phyloP scores from a whole-genome alignment of 2,797 vertebrate species.

The Hoplostethus mediterraneus region DNA sequence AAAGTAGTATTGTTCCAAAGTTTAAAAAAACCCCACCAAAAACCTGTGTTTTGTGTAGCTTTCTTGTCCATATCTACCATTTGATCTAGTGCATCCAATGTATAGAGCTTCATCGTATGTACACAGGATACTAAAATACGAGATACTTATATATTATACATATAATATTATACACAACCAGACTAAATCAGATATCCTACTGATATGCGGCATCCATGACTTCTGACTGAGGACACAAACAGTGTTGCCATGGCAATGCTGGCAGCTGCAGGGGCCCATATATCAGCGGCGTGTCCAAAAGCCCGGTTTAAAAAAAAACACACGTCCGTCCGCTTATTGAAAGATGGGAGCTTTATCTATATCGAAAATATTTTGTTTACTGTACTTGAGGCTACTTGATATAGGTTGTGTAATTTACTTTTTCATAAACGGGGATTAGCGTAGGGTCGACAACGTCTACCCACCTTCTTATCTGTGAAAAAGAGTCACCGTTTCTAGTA shows the following conservation, averaged over 20 bases:
- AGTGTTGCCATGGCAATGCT: slow-evolving; percentile 45
- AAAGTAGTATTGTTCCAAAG: too few relatives aligned
- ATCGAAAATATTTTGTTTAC: slow-evolving; percentile 1
- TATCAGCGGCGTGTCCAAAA: slow-evolving; percentile 21
- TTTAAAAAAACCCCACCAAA: too few relatives aligned
- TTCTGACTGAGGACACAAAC: slow-evolving; percentile 31
- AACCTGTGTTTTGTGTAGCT: too few relatives aligned
- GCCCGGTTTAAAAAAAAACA: slow-evolving; percentile 5
- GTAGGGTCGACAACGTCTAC: not conserved
- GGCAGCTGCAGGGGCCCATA: slow-evolving; percentile 34
- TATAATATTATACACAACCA: not conserved
- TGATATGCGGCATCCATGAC: not conserved
- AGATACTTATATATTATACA: not conserved
- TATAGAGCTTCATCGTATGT: too few relatives aligned
- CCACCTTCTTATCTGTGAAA: not conserved
- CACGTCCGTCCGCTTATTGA: not conserved
- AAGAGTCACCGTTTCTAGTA: slow-evolving; percentile 7
- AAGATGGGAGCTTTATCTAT: not conserved
- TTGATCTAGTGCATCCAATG: too few relatives aligned
- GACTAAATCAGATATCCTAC: not conserved
- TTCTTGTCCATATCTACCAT: too few relatives aligned
- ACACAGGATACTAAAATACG: too few relatives aligned
- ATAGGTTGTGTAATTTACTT: not conserved
- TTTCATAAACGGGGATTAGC: slow-evolving; percentile 10
- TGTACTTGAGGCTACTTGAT: slow-evolving; percentile 4